Conservation (phyloP, 2,888 invertebrate genomes). For the Drosophila niveifrons region DNA sequence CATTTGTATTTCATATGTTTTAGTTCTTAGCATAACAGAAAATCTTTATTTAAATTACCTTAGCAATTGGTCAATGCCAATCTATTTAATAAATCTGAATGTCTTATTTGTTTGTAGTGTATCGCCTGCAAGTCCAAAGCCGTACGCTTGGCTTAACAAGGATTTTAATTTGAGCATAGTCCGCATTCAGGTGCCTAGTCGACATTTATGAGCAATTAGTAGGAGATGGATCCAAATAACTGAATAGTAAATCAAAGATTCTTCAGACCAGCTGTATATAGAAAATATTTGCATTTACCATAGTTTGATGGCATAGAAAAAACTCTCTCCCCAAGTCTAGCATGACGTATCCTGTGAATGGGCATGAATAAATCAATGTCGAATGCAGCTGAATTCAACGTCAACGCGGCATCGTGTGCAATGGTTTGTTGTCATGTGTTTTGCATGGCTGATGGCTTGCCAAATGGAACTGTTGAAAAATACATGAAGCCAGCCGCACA, state of each 20-base stretch:
- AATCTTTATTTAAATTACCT: too few species aligned
- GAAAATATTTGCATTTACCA: constrained; percentile 12
- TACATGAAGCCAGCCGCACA: constrained; percentile 52
- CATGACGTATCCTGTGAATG: neutral
- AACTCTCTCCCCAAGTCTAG: neutral
- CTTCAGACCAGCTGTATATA: constrained; percentile 13
- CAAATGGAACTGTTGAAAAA: constrained; percentile 54
- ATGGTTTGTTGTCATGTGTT: constrained; percentile 40
- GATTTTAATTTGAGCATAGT: constrained; percentile 35
- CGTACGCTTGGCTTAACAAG: constrained; percentile 14
- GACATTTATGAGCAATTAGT: constrained; percentile 47
- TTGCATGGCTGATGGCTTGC: constrained; percentile 51
- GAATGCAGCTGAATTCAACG: constrained; percentile 39
- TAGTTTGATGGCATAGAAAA: constrained; percentile 13
- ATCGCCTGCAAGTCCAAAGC: constrained; percentile 2
- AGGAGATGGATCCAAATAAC: constrained; percentile 21
- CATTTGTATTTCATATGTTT: too few species aligned
- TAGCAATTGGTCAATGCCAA: neutral
- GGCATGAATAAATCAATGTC: constrained; percentile 56
- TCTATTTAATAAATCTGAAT: neutral
- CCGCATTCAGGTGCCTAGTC: constrained; percentile 25
- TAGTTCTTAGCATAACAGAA: too few species aligned
- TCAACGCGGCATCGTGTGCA: constrained; percentile 26
- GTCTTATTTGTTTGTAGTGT: neutral
- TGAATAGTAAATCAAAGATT: constrained; percentile 31